These are phyloP conservation scores for Columba livia DNA, from an alignment of 2,113 vertebrate species.

Conservation along the genomic window DNA sequence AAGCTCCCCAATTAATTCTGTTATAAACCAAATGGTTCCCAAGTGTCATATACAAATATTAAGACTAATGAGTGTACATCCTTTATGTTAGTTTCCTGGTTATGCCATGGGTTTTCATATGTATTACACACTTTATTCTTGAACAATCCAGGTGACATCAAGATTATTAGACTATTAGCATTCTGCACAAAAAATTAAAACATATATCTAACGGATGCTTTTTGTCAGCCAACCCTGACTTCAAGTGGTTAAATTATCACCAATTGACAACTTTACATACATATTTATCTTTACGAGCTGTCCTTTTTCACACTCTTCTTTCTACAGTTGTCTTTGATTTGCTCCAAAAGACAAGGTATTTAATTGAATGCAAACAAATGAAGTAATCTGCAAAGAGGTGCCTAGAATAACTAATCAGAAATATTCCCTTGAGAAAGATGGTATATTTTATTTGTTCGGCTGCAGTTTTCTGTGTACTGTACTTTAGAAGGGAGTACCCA, in stretches of 20 bases:
- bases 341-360: background rate
- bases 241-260: background rate
- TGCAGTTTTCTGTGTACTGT: background rate
- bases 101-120: background rate
- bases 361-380: background rate
- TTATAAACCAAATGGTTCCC: constrained; percentile 37
- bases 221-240: background rate
- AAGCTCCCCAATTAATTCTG: constrained; percentile 49
- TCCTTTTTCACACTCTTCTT: background rate
- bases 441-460: background rate
- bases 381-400: background rate
- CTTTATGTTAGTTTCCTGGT: background rate
- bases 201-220: background rate
- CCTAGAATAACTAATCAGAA: background rate
- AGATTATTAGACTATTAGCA: background rate
- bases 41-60: constrained; percentile 22
- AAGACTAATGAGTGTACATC: background rate
- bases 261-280: background rate
- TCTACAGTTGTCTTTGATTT: background rate
- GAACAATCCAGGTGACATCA: background rate
- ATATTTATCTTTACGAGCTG: background rate
- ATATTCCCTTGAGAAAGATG: background rate
- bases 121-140: background rate
- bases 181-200: background rate
- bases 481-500: background rate